phyloP scores from a whole-genome alignment of 2,113 vertebrate genomes.

The Microtus ochrogaster region DNA sequence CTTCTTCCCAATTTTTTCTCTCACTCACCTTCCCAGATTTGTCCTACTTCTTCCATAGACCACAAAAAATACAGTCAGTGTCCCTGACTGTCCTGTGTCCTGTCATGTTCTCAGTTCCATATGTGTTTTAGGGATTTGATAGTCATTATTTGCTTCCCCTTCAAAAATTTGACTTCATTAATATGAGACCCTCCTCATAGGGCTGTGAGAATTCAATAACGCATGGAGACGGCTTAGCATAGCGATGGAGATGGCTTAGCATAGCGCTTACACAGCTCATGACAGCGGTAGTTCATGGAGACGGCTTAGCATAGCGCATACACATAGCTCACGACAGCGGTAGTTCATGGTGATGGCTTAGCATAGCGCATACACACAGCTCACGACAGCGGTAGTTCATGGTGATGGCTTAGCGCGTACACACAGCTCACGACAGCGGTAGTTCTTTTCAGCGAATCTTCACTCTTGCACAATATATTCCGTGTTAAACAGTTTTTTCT shows the following conservation, averaged over 20 bases:
- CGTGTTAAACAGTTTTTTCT: not conserved
- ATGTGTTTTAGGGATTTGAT: not conserved
- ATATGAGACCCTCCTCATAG: not conserved
- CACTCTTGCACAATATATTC: not conserved
- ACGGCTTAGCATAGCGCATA: too few relatives aligned
- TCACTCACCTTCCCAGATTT: not conserved
- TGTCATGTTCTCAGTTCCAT: not conserved
- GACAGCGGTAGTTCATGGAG: too few relatives aligned
- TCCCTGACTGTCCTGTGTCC: not conserved
- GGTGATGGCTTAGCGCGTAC: not conserved
- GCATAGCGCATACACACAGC: too few relatives aligned
- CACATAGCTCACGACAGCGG: too few relatives aligned
- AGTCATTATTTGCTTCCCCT: not conserved
- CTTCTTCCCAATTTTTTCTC: not conserved
- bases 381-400: too few relatives aligned
- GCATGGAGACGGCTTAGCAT: not conserved
- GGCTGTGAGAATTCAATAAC: constrained; percentile 5
- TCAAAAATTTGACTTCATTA: not conserved
- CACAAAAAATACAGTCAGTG: not conserved
- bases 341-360: too few relatives aligned
- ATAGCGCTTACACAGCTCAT: too few relatives aligned
- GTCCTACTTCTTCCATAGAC: not conserved
- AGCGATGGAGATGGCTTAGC: not conserved
- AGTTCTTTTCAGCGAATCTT: constrained; percentile 34
- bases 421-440: not conserved